Base-by-base conservation (phyloP, 2,888 invertebrate genomes). In the Drosophila multiciliata region DNA sequence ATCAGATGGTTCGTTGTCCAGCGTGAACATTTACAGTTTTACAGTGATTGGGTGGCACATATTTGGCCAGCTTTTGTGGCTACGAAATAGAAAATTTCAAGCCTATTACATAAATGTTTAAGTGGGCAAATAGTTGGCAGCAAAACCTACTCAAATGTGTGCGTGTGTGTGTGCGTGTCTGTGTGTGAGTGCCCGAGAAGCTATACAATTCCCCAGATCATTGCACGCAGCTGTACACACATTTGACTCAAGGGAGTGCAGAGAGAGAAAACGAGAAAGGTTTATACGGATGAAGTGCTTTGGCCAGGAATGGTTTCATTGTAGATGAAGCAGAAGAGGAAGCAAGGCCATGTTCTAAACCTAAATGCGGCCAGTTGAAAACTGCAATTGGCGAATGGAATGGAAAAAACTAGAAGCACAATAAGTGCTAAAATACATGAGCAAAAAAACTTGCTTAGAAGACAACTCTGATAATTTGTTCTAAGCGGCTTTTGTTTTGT, bases 71-170 rank as follows among this genome's bases (percentile, higher is more conserved):
- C 72, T 74, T 76, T 72, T 87, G 85, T 33, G 85, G 85, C 75
- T 78, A 66, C 52, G 66, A 85, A 85, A 86, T 87, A 81, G 80
- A 85, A 83, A 83, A 83, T 83, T 85, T 78, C 79, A 81, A 83
- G 85, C 87, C 87, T 85, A 87, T 86, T 86, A 86, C 85, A 86
- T 86, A 81, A 86, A 87, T 85, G 85, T 85, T 87, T 85, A 87
- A 87, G 83, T 85, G 85, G 72, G 67, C 73, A 76, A 83, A 79
- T 83, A 83, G 81, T 76, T 85, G 81, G 73, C 74, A 73, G 55
- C 74, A 68, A 77, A 82, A 67, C 72, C 33, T 36, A 70, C 35
- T 42, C 67, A 42, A 40, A 57, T 49, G 29, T 49, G 38, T 64
- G 20, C 49, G 20, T 62, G 58, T 60, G 59, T 38, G 35, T 54